phyloP scores from a whole-genome alignment of 92 coral and sea anemone species.

The Porites rus region DNA sequence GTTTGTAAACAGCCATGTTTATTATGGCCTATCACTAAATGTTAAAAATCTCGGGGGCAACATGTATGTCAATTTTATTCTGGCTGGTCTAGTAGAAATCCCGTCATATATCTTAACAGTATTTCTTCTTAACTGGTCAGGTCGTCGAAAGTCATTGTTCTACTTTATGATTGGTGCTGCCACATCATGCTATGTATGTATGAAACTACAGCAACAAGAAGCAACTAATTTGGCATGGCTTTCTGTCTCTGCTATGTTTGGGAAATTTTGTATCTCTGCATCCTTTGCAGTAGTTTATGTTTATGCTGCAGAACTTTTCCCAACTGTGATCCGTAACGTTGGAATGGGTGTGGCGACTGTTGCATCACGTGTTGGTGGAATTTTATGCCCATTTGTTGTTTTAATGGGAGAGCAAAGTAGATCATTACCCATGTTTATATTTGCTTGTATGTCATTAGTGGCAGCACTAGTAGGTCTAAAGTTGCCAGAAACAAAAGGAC shows the following conservation, averaged over 20 bases:
- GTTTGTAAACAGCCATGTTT: constrained; percentile 91
- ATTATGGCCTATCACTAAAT: constrained; percentile 94
- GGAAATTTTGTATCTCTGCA: constrained; percentile 91
- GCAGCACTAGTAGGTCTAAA: constrained; percentile 84
- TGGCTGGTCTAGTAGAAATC: constrained; percentile 82
- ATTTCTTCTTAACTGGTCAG: constrained; percentile 70
- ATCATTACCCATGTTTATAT: constrained; percentile 88
- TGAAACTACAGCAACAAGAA: constrained; percentile 73
- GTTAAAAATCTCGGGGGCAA: constrained; percentile 95
- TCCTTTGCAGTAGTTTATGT: constrained; percentile 89
- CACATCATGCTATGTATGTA: constrained; percentile 73
- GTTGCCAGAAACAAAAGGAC: constrained; percentile 91
- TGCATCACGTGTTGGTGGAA: constrained; percentile 88
- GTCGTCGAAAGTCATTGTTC: constrained; percentile 84
- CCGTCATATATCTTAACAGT: constrained; percentile 77
- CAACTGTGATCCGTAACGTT: constrained; percentile 93
- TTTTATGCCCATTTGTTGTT: constrained; percentile 86
- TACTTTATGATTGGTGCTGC: constrained; percentile 85
- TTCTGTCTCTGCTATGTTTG: constrained; percentile 79
- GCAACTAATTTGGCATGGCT: constrained; percentile 44
- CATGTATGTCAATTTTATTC: constrained; percentile 81
- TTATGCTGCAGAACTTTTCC: constrained; percentile 89
- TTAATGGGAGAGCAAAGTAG: constrained; percentile 77
- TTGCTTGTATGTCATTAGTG: constrained; percentile 71
- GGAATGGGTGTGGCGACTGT: constrained; percentile 85